Evolutionary conservation across 2,113 vertebrate species (phyloP).

Genomic region (Anser cygnoides): DNA sequence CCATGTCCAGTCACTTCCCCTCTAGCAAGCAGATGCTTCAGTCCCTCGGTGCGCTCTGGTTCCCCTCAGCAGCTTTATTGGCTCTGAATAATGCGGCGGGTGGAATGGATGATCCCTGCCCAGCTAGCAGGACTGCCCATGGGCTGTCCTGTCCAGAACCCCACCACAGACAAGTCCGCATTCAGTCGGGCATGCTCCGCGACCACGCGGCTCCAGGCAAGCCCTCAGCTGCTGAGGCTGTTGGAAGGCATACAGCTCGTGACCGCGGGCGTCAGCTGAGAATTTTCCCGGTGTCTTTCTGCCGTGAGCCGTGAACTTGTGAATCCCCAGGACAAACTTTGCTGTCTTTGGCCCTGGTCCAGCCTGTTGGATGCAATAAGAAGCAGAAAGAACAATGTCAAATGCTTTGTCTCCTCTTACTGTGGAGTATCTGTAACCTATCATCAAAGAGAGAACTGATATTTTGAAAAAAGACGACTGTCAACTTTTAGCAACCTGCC

Average conservation of each 20-base stretch:
- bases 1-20: not conserved
- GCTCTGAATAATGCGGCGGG: too few relatives aligned
- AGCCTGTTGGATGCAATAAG: too few relatives aligned
- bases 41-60: rapidly evolving
- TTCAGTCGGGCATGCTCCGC: too few relatives aligned
- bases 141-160: too few relatives aligned
- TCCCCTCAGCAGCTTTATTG: not conserved
- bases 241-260: not conserved
- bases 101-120: too few relatives aligned
- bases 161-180: too few relatives aligned
- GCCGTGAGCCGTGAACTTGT: rapidly evolving
- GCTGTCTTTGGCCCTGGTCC: too few relatives aligned
- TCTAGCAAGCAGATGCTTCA: not conserved
- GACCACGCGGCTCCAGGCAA: too few relatives aligned
- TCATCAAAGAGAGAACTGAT: not conserved
- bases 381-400: not conserved
- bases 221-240: rapidly evolving
- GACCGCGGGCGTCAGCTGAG: not conserved
- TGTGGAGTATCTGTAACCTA: not conserved
- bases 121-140: too few relatives aligned
- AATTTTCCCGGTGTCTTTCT: not conserved
- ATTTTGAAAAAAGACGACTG: not conserved
- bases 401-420: not conserved
- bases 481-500: not conserved
- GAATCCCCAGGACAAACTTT: not conserved